phyloP scores from a whole-genome alignment of 2,888 invertebrate genomes.

The Mantis religiosa region DNA sequence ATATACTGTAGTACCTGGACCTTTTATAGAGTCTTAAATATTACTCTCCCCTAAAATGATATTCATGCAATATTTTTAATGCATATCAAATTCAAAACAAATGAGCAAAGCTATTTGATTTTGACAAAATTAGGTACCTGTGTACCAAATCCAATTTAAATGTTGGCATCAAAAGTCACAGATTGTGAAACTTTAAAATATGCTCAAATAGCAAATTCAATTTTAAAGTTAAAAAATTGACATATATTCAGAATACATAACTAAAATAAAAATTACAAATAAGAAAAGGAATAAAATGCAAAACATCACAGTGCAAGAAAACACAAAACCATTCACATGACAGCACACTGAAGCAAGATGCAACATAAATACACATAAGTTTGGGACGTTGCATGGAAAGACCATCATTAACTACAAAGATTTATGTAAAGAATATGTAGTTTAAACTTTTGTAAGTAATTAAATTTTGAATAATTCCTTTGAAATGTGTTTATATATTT shows the following conservation, averaged over 20 bases:
- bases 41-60: too few relatives aligned
- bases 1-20: too few relatives aligned
- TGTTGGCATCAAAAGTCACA: not conserved
- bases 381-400: not conserved
- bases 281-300: not conserved
- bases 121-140: too few relatives aligned
- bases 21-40: too few relatives aligned
- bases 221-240: not conserved
- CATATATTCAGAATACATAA: not conserved
- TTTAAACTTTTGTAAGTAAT: not conserved
- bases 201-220: not conserved
- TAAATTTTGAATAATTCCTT: not conserved
- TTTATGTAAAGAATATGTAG: not conserved
- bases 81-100: too few relatives aligned
- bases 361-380: not conserved
- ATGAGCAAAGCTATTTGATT: too few relatives aligned
- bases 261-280: not conserved
- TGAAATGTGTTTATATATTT: too few relatives aligned
- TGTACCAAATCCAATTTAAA: too few relatives aligned
- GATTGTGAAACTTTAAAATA: not conserved
- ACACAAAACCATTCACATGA: not conserved
- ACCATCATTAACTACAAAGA: not conserved
- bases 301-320: not conserved
- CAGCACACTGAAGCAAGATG: not conserved
- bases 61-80: too few relatives aligned